These are phyloP conservation scores for Cheilosia urbana DNA, from an alignment of 2,888 invertebrate species.

Conservation along the genomic window DNA sequence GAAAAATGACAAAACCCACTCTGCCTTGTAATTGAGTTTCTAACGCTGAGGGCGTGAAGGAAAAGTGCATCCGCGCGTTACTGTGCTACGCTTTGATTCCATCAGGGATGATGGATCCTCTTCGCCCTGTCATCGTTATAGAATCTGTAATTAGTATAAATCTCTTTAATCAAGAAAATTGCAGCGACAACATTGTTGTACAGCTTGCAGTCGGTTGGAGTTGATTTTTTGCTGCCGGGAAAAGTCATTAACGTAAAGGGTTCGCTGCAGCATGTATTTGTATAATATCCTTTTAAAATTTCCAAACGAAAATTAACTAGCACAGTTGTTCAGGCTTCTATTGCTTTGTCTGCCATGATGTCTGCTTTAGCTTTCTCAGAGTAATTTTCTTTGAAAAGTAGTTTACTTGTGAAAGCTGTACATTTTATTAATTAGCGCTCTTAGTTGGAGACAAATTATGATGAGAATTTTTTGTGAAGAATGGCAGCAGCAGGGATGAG, in stretches of 20 bases:
- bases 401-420: slow-evolving; percentile 13
- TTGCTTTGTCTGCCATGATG: slow-evolving; percentile 1
- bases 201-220: not conserved
- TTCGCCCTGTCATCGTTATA: not conserved
- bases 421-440: slow-evolving; percentile 18
- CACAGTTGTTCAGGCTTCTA: slow-evolving; percentile 3
- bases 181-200: slow-evolving; percentile 3
- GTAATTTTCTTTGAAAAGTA: slow-evolving; percentile 11
- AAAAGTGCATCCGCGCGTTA: slow-evolving; percentile 31
- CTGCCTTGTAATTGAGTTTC: slow-evolving; percentile 26
- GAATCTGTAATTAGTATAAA: slow-evolving; percentile 44
- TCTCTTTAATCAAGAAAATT: slow-evolving; percentile 57
- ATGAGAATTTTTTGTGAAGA: not conserved
- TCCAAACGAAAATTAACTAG: slow-evolving; percentile 26
- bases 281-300: slow-evolving; percentile 23
- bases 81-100: not conserved
- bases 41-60: slow-evolving; percentile 15
- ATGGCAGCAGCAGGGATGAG: too few species aligned
- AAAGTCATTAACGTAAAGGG: slow-evolving; percentile 9
- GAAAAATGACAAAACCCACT: slow-evolving; percentile 2
- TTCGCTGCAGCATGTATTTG: not conserved
- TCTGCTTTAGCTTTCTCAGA: not conserved
- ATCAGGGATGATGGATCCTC: not conserved
- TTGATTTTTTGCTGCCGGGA: not conserved
- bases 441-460: not conserved